Percentiles rank a stretch among this genome's conserved stretches.
These are phyloP conservation scores for Eremobia ochroleuca DNA, from an alignment of 2,888 invertebrate genomes.

Conservation along the genomic window DNA sequence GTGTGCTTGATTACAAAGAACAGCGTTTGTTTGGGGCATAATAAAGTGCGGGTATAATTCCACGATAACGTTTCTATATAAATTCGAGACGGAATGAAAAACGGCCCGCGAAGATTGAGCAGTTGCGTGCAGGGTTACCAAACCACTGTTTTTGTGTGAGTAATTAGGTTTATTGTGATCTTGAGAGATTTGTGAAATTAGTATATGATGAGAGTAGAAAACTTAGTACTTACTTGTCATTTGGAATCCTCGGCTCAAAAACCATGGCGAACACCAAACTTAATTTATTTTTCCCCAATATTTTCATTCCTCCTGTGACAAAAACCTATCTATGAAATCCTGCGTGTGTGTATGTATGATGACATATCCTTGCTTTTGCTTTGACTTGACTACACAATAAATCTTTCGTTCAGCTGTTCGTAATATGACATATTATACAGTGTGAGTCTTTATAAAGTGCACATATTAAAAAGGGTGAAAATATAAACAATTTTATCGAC, in stretches of 20 bases:
- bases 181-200: not conserved
- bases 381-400: not conserved
- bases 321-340: not conserved
- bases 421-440: no score
- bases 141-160: not conserved
- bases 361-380: not conserved
- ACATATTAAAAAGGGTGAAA: no score
- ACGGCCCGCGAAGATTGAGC: constrained; percentile 67
- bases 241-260: not conserved
- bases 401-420: not conserved
- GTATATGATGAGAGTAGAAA: not conserved
- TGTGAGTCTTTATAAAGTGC: no score
- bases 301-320: not conserved
- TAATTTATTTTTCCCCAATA: not conserved
- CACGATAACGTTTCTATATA: constrained; percentile 74
- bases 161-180: constrained; percentile 18
- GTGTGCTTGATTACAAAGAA: constrained; percentile 56
- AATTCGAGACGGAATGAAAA: constrained; percentile 73
- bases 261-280: not conserved
- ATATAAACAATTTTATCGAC: no score
- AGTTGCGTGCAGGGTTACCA: constrained; percentile 62
- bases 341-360: no score
- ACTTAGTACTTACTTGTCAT: not conserved
- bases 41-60: constrained; percentile 75
- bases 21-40: constrained; percentile 62